These are phyloP conservation scores for Pseudopodoces humilis DNA, from an alignment of 2,113 vertebrate species.

Conservation along the genomic window DNA sequence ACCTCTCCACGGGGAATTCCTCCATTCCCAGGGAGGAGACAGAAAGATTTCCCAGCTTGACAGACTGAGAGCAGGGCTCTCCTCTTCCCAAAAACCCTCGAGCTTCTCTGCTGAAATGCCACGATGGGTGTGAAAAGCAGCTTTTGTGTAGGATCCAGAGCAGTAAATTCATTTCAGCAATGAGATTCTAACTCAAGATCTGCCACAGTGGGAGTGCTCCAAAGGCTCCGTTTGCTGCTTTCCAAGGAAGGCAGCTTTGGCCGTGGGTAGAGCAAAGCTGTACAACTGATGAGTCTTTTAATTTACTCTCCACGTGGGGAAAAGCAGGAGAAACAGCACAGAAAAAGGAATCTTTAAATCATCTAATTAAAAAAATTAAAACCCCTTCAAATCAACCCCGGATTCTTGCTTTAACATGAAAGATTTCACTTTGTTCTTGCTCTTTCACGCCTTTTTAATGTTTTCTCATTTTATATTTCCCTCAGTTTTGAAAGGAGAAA, in stretches of 20 bases:
- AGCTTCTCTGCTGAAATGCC: not conserved
- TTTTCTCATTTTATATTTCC: not conserved
- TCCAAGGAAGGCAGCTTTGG: not conserved
- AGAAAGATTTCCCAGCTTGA: not conserved
- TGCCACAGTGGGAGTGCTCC: not conserved
- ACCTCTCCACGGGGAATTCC: not conserved
- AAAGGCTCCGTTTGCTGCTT: not conserved
- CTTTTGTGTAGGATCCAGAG: not conserved
- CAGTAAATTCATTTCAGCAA: not conserved
- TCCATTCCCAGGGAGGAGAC: not conserved
- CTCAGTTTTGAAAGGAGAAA: not conserved
- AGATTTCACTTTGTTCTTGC: not conserved
- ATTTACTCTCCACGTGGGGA: not conserved
- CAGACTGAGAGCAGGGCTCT: not conserved
- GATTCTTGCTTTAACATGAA: not conserved
- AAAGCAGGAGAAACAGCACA: not conserved
- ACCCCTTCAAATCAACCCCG: rapidly evolving
- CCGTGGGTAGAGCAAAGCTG: not conserved
- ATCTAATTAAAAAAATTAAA: not conserved
- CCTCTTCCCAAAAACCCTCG: not conserved
- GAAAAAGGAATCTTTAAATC: not conserved
- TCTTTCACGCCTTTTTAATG: not conserved
- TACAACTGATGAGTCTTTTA: not conserved
- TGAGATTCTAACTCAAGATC: not conserved
- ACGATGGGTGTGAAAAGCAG: not conserved